These are phyloP conservation scores for Oreochromis grahami DNA, from an alignment of 2,797 vertebrate genomes.

Conservation along the genomic window DNA sequence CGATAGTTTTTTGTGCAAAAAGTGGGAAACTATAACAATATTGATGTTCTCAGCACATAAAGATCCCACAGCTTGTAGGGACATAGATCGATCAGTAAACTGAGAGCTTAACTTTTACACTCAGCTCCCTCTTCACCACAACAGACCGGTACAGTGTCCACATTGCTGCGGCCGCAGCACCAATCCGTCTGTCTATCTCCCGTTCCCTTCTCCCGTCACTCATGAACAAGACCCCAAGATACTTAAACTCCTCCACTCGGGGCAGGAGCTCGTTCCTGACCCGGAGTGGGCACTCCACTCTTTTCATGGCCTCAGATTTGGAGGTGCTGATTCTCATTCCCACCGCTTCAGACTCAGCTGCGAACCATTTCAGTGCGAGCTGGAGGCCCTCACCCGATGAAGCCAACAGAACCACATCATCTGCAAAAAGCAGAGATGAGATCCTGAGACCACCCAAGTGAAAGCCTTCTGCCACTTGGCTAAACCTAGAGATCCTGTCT, in stretches of 20 bases:
- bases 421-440: not conserved
- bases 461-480: not conserved
- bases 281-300: not conserved
- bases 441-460: not conserved
- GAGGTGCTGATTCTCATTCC: not conserved
- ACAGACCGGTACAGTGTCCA: rapidly evolving
- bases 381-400: rapidly evolving
- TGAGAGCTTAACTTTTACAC: not conserved
- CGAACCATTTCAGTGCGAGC: not conserved
- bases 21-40: not conserved
- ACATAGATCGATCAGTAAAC: not conserved
- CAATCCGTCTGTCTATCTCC: not conserved
- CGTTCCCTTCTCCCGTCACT: not conserved
- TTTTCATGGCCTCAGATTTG: not conserved
- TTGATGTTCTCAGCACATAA: not conserved
- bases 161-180: not conserved
- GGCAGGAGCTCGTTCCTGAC: not conserved
- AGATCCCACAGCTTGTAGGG: not conserved
- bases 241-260: not conserved
- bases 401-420: not conserved
- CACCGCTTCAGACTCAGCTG: not conserved
- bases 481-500: not conserved
- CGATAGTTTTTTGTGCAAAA: not conserved
- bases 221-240: not conserved
- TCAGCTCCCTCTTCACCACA: not conserved